Conservation (phyloP, 92 coral and sea anemone genomes). For the Paramuricea clavata region DNA sequence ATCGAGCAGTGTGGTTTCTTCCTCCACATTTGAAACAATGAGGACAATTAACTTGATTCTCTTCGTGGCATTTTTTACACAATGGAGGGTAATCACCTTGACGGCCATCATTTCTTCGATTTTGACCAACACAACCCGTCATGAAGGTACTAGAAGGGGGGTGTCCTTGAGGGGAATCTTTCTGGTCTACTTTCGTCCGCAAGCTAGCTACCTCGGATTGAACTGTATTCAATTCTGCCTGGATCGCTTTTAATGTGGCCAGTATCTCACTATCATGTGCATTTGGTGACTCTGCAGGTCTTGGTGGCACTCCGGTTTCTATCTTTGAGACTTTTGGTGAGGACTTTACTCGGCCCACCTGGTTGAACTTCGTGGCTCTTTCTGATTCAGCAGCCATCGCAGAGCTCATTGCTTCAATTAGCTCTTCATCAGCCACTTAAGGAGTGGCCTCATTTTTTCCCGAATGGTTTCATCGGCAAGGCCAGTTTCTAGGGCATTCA, state of each 20-base stretch:
- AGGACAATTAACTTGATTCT: slow-evolving; percentile 45
- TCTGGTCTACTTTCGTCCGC: slow-evolving; percentile 13
- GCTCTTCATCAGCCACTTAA: slow-evolving; percentile 33
- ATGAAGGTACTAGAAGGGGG: too few species aligned
- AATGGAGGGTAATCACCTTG: slow-evolving; percentile 33
- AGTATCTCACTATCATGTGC: slow-evolving; percentile 15
- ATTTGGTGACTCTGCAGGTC: not conserved
- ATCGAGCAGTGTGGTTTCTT: slow-evolving; percentile 45
- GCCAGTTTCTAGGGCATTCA: slow-evolving; percentile 35
- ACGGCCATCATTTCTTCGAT: not conserved
- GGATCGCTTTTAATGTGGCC: slow-evolving; percentile 64
- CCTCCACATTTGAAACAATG: slow-evolving; percentile 71
- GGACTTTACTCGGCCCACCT: slow-evolving; percentile 1
- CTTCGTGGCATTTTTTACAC: slow-evolving; percentile 41
- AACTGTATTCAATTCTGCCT: slow-evolving; percentile 33
- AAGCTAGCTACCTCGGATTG: slow-evolving; percentile 36
- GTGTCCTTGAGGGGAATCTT: too few species aligned
- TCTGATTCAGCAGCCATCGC: slow-evolving; percentile 62
- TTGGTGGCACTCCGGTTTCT: not conserved
- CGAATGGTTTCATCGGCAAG: slow-evolving; percentile 34
- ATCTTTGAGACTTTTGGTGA: slow-evolving; percentile 8
- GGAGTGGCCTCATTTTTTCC: slow-evolving; percentile 36
- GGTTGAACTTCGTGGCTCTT: slow-evolving; percentile 37
- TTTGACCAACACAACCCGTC: too few species aligned
- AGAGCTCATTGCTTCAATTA: slow-evolving; percentile 67